Base-by-base conservation (phyloP, 1,140 invertebrate species). In the Archivesica marissinica region DNA sequence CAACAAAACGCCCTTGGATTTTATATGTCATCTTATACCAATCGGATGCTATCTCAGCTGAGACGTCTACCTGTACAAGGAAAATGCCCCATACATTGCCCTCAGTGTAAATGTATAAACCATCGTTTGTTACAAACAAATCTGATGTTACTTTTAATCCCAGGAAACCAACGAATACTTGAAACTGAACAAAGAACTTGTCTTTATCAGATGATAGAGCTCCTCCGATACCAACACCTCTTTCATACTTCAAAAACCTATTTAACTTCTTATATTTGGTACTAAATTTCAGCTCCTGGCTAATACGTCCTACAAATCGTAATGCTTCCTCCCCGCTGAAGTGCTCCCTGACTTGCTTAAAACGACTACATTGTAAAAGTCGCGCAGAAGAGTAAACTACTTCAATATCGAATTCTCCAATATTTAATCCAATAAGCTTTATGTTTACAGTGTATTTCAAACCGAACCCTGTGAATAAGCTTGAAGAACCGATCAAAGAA, bases 81-180 rank as follows among this genome's bases (percentile, higher is more conserved):
- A 68, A 80, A 33, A 68, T 80, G n/a, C 33, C 44, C 61, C 78
- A 80, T 1, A 80, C 25, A 54, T 80, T 80, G 23, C 78, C 61
- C 70, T 80, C 78, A 13, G 70, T 28, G 28, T 80, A 80, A 3
- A 80, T 52, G 52, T 68, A 80, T 33, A 80, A 39, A 47, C 78
- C 64, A 35, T 59, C 30, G 25, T 23, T 59, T 23, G 13, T 66
- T 2, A 80, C 52, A 33, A 50, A 80, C 1, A 66, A 15, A 33
- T 80, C 61, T 23, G 4, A 28, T 13, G 56, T 41, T 30, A n/a
- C 61, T 9, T 17, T 50, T 23, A 80, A 52, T 20, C 78, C 78
- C 1, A 80, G 61, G 39, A 80, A 35, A 1, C 15, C 35, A 25
- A 39, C 44, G 33, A 38, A 25, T n/a, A 64, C 61, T 39, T 47